phyloP scores from a whole-genome alignment of 2,797 vertebrate genomes.

The Pseudochirops corinnae region DNA sequence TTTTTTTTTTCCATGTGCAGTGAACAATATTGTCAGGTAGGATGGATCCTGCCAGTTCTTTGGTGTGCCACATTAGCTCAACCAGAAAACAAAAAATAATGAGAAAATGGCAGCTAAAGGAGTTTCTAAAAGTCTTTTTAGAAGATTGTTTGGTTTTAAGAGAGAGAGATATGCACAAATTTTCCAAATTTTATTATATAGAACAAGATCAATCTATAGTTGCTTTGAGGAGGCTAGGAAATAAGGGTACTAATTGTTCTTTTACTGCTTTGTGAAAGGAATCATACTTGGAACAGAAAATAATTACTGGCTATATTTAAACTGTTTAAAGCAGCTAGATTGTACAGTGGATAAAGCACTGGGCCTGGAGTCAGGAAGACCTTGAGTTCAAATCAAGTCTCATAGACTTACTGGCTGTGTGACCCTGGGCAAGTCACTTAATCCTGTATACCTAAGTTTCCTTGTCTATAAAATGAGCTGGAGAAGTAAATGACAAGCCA shows the following conservation, averaged over 20 bases:
- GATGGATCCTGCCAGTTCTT: background rate
- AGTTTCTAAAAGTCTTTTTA: background rate
- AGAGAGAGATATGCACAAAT: slow-evolving; percentile 80
- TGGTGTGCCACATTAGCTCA: slow-evolving; percentile 19
- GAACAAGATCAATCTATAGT: slow-evolving; percentile 76
- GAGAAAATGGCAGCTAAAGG: background rate
- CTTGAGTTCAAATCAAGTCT: background rate
- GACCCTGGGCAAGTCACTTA: background rate
- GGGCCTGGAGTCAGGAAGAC: background rate
- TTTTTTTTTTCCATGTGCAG: slow-evolving; percentile 2
- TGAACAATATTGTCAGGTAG: slow-evolving; percentile 30
- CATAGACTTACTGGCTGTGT: background rate
- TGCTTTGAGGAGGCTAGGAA: slow-evolving; percentile 70
- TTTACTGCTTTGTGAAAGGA: slow-evolving; percentile 71
- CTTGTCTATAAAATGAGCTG: background rate
- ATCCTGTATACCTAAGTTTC: background rate
- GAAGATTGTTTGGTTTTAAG: slow-evolving; percentile 53
- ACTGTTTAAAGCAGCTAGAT: background rate
- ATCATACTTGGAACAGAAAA: slow-evolving; percentile 75
- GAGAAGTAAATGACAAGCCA: background rate
- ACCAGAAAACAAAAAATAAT: slow-evolving; percentile 19
- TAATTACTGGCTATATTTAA: background rate
- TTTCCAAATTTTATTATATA: slow-evolving; percentile 77
- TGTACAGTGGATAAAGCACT: background rate
- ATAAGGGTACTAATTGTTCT: slow-evolving; percentile 33